phyloP scores from a whole-genome alignment of 2,888 invertebrate genomes.

The Lasioglossum oenotherae region DNA sequence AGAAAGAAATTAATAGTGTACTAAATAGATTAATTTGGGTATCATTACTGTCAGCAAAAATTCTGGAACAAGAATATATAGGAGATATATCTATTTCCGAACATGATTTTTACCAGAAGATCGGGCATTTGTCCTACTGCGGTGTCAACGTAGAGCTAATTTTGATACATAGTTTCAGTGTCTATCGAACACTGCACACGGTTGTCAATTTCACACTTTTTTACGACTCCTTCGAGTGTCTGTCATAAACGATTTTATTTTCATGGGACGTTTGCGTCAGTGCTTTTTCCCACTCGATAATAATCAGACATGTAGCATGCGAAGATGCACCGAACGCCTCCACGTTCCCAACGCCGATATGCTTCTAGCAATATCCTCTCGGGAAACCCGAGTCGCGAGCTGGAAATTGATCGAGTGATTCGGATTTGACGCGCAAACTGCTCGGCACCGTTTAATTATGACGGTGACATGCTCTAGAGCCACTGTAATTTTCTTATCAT shows the following conservation, averaged over 20 bases:
- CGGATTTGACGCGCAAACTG: constrained; percentile 39
- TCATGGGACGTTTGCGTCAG: background rate
- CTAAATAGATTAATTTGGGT: too few species aligned
- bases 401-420: constrained; percentile 54
- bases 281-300: background rate
- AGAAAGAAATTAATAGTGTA: too few species aligned
- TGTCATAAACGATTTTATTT: background rate
- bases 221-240: background rate
- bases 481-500: background rate
- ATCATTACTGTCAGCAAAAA: too few species aligned
- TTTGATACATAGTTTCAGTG: background rate
- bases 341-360: constrained; percentile 10
- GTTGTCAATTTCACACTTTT: background rate
- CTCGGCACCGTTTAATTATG: constrained; percentile 2
- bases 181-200: too few species aligned
- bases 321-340: background rate
- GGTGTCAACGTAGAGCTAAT: background rate
- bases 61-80: too few species aligned
- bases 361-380: constrained; percentile 44
- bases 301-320: background rate
- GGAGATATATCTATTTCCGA: too few species aligned
- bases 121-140: too few species aligned
- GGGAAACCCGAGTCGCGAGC: constrained; percentile 20
- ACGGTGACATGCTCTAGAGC: background rate
- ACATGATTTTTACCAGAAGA: too few species aligned